Evolutionary conservation across 2,113 vertebrate genomes (phyloP).

Genomic region (Poicephalus gulielmi): DNA sequence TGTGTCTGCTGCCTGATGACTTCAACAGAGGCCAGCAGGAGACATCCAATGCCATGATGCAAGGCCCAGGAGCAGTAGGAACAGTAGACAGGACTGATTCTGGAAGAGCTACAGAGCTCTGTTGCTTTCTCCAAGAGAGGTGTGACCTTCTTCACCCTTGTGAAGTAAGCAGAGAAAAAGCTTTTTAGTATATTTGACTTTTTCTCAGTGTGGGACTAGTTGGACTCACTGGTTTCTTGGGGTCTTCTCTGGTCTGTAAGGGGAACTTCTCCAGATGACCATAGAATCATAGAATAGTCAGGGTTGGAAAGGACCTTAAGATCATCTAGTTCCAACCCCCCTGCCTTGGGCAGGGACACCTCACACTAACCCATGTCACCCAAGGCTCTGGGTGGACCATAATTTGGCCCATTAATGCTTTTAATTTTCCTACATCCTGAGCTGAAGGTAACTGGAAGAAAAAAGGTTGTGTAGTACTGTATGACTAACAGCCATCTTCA

Average conservation of each 20-base stretch:
- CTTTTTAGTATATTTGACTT: background rate
- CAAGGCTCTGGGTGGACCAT: background rate
- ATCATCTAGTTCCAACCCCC: no score
- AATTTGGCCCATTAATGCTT: background rate
- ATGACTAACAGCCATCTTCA: background rate
- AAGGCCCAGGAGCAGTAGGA: background rate
- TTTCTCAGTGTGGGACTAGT: background rate
- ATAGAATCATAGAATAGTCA: no score
- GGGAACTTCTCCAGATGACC: background rate
- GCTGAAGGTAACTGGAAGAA: background rate
- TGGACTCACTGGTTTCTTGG: background rate
- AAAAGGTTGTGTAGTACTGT: background rate
- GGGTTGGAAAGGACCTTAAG: no score
- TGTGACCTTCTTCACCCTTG: background rate
- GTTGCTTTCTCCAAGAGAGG: fast-evolving
- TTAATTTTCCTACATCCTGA: background rate
- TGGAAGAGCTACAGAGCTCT: background rate
- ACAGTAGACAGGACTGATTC: background rate
- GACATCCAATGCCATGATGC: background rate
- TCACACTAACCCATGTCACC: no score
- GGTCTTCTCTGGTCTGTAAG: background rate
- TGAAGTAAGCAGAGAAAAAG: background rate
- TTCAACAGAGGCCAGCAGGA: background rate
- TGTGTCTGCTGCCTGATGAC: background rate
- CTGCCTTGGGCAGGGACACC: no score